Evolutionary conservation across 2,888 invertebrate species (phyloP), one percentile per base, ranked within the genome.

Genomic region (Platerodrilus igneus): DNA sequence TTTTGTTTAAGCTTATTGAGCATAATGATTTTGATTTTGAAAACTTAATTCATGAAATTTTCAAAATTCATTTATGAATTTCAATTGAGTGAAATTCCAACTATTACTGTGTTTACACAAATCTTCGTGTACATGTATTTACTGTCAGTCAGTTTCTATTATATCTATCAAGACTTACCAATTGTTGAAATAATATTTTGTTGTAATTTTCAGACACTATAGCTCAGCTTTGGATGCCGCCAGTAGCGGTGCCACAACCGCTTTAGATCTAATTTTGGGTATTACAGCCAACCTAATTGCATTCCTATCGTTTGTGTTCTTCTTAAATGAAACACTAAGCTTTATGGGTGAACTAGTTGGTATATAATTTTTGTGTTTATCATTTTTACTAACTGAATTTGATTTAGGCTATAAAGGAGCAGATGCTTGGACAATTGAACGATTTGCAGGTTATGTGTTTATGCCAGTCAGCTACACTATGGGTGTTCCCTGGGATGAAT

Each of bases 271-370:
- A 2, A 79, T 95, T 6, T 72, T 88, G 5, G 90, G 90, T 51
- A 92, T 97, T 45, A 77, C 87, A 3, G 91, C 94, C 5, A 95
- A 94, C 57, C 75, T 97, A 8, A 83, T 97, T 1, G 93, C 94
- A 0, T 94, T 95, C 59, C 79, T 96, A 1, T 81, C 95, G 0
- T 80, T 92, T 46, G 74, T 97, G 3, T 80, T 87, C 1, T 90
- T 96, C 60, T 51, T 91, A 0, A 91, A 96, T 67, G 81, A 81
- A 0, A 58, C 89, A 0, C 69, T 95, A 4, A 76, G 75, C 2
- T 97, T 92, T 86, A 70, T 86, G 35, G 93, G 92, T 0, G 71
- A 69, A 0, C 65, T 94, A 41, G 78, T 93, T 7, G 93, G 93
- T 20, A 62, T 75, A 44, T 72, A 67, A 13, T n/a, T n/a, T n/a